Conservation (phyloP, 2,888 invertebrate genomes). For the Eupithecia subfuscata region DNA sequence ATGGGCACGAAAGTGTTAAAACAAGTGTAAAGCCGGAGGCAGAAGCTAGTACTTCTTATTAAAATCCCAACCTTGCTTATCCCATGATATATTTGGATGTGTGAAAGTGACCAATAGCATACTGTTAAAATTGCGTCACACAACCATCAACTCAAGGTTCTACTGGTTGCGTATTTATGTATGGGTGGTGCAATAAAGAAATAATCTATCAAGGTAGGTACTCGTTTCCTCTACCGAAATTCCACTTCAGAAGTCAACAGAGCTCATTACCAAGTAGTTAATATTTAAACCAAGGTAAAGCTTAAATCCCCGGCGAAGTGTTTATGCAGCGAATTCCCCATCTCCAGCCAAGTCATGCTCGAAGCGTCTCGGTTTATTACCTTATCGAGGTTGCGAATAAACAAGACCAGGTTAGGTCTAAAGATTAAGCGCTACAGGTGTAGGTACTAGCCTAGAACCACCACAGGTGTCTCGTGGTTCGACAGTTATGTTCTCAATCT, state of each 20-base stretch:
- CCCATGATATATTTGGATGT: neutral
- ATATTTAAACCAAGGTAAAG: conserved; percentile 11
- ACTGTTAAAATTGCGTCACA: neutral
- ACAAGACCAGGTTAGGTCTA: neutral
- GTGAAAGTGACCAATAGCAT: neutral
- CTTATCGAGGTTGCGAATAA: neutral
- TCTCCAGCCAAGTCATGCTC: neutral
- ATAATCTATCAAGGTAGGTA: too few relatives aligned
- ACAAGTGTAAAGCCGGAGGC: too few relatives aligned
- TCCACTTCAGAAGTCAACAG: neutral
- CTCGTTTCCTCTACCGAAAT: neutral
- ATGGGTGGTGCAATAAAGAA: too few relatives aligned
- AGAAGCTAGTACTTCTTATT: too few relatives aligned
- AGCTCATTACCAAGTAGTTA: conserved; percentile 2
- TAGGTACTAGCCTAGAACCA: neutral
- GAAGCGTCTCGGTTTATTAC: neutral
- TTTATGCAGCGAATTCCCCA: conserved; percentile 5
- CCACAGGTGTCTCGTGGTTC: too few relatives aligned
- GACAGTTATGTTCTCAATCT: too few relatives aligned
- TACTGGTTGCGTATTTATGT: too few relatives aligned
- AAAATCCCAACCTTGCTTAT: too few relatives aligned
- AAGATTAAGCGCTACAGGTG: neutral
- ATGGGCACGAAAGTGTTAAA: too few relatives aligned
- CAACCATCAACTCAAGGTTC: neutral
- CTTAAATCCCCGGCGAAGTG: conserved; percentile 2